A percentile compares a stretch with the other conserved stretches of the same genome.
These are phyloP conservation scores for Haemorhous mexicanus DNA, from an alignment of 2,113 vertebrate genomes.

Conservation along the genomic window DNA sequence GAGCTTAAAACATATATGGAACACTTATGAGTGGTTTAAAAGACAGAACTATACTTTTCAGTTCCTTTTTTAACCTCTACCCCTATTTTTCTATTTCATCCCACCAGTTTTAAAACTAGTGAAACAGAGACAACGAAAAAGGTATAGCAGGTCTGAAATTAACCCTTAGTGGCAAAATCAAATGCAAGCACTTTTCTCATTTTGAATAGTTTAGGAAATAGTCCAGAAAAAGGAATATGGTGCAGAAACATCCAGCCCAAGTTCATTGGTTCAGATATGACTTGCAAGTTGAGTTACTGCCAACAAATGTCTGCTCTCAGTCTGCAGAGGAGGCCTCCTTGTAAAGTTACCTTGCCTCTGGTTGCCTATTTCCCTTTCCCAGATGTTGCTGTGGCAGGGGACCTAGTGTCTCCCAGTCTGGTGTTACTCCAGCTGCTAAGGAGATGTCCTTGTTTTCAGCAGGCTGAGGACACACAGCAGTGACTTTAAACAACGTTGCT, in stretches of 20 bases:
- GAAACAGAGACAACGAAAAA: neutral
- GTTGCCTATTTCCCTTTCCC: neutral
- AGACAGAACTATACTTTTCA: neutral
- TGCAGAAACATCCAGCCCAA: neutral
- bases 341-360: neutral
- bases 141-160: neutral
- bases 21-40: neutral
- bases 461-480: neutral
- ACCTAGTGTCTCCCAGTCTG: neutral
- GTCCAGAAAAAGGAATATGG: neutral
- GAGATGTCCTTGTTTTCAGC: fast-evolving
- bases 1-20: neutral
- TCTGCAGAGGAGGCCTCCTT: neutral
- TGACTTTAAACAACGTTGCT: fast-evolving
- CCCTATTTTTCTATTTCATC: neutral
- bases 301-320: neutral
- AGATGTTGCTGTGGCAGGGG: neutral
- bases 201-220: neutral
- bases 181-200: neutral
- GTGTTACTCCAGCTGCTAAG: neutral
- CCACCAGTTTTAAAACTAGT: neutral
- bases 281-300: neutral
- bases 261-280: fast-evolving
- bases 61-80: neutral
- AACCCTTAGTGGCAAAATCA: neutral